Evolutionary conservation across 2,113 vertebrate genomes (phyloP).

Genomic region (Girardinichthys multiradiatus): DNA sequence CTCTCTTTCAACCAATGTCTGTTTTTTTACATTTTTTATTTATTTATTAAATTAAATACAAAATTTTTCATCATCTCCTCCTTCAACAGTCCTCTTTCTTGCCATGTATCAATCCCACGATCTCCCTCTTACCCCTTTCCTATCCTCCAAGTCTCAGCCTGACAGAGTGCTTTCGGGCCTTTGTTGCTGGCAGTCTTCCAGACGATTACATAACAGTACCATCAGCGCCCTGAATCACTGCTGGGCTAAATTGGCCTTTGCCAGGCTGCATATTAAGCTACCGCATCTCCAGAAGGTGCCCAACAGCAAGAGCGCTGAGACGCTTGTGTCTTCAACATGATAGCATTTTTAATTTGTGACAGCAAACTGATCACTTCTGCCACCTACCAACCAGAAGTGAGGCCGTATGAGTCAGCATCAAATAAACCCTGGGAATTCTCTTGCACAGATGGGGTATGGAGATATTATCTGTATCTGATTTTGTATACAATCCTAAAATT

Average conservation of each 20-base stretch:
- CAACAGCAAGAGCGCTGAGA: neutral
- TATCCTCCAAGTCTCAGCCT: conserved; percentile 58
- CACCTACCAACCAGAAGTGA: neutral
- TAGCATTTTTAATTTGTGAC: conserved; percentile 14
- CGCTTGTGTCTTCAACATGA: conserved; percentile 8
- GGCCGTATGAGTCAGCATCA: too few species aligned
- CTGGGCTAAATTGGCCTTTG: conserved; percentile 22
- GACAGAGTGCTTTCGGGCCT: conserved; percentile 62
- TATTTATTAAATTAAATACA: neutral
- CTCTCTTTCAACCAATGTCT: neutral
- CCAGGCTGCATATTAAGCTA: conserved; percentile 11
- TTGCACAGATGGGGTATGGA: too few species aligned
- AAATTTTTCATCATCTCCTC: neutral
- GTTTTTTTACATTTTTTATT: neutral
- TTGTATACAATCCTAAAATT: too few species aligned
- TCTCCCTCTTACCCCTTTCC: conserved; percentile 25
- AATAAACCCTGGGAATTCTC: too few species aligned
- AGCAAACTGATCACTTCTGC: neutral
- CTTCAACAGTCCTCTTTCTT: neutral
- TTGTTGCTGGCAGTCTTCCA: conserved; percentile 66
- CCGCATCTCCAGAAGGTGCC: conserved; percentile 15
- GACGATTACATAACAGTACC: conserved; percentile 75
- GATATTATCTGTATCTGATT: too few species aligned
- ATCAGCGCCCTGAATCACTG: conserved; percentile 65
- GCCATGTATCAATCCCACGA: conserved; percentile 23